Evolutionary conservation across 2,888 invertebrate species (phyloP), one percentile per base, ranked within the genome.

Genomic region (Aromia moschata): DNA sequence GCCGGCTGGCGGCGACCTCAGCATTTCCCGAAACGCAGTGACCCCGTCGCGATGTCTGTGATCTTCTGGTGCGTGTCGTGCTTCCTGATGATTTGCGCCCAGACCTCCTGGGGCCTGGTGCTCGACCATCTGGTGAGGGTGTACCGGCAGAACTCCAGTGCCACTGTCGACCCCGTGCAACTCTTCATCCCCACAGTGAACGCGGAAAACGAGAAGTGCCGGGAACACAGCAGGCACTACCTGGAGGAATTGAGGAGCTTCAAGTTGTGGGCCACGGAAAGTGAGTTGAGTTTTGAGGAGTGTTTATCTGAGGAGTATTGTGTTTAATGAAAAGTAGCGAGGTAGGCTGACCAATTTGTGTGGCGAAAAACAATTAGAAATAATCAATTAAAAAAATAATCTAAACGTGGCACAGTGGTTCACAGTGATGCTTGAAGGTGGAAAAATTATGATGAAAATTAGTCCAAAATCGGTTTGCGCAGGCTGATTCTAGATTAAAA

Each of bases 221-320:
- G 65, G 36, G 70, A 73, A 41, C 71, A 74, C 56, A 74, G 70
- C 49, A 43, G 60, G 43, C 66, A 67, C 43, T 75, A 75, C 56
- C 49, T 65, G 45, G 57, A 70, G 11, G 71, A 74, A 37, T 53
- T 74, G 38, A 68, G 63, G 37, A 69, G 70, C 12, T 63, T 72
- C 16, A 72, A 64, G 41, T 36, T 74, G 33, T 75, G 75, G 75
- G 75, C 75, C 2, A 70, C 71, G 30, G 72, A 74, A 64, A 75
- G 75, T 75, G n/a, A n/a, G n/a, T n/a, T n/a, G n/a, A n/a, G n/a
- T n/a, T n/a, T n/a, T n/a, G n/a, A n/a, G n/a, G n/a, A n/a, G n/a
- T n/a, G n/a, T n/a, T n/a, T n/a, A n/a, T n/a, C n/a, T n/a, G n/a
- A n/a, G n/a, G n/a, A n/a, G n/a, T n/a, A n/a, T n/a, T n/a, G n/a